Percentiles rank a stretch among this genome's conserved stretches.
phyloP scores from a whole-genome alignment of 37 sponge, comb jelly and placozoan genomes.

The Agelas oroides region DNA sequence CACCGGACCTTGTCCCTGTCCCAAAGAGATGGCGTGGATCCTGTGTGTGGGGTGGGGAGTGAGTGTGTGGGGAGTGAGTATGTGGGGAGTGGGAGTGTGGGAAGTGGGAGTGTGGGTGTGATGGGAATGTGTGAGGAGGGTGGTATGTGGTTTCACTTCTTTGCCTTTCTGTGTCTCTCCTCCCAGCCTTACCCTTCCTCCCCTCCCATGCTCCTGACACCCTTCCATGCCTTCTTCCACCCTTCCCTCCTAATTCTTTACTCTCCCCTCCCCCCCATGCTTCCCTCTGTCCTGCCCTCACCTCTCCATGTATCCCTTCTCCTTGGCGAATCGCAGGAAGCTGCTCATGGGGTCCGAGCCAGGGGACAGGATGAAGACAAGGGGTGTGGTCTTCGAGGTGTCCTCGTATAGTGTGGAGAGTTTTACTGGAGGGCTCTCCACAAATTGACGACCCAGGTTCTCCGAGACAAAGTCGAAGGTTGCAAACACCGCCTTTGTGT shows the following conservation, averaged over 20 bases:
- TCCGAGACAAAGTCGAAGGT: slow-evolving; percentile 85
- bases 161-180: too few relatives aligned
- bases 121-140: too few relatives aligned
- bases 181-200: too few relatives aligned
- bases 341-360: slow-evolving; percentile 98
- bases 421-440: slow-evolving; percentile 94
- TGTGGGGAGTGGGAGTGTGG: too few relatives aligned
- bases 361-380: slow-evolving; percentile 96
- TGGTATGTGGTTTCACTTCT: too few relatives aligned
- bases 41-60: slow-evolving; percentile 29
- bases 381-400: slow-evolving; percentile 89
- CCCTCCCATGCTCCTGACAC: too few relatives aligned
- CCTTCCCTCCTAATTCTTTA: too few relatives aligned
- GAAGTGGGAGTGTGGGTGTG: too few relatives aligned
- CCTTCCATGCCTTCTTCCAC: too few relatives aligned
- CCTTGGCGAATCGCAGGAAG: slow-evolving; percentile 96
- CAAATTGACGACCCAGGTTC: slow-evolving; percentile 93
- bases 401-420: slow-evolving; percentile 86
- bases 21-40: slow-evolving; percentile 96
- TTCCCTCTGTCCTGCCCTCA: slow-evolving; percentile 81
- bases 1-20: slow-evolving; percentile 99
- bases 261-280: slow-evolving; percentile 82
- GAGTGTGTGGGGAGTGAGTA: too few relatives aligned
- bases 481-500: slow-evolving; percentile 78
- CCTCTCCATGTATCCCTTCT: slow-evolving; percentile 92